A percentile compares a stretch with the other conserved stretches of the same genome.
These are phyloP conservation scores for Aelia acuminata DNA, from an alignment of 2,888 invertebrate genomes.

Conservation along the genomic window DNA sequence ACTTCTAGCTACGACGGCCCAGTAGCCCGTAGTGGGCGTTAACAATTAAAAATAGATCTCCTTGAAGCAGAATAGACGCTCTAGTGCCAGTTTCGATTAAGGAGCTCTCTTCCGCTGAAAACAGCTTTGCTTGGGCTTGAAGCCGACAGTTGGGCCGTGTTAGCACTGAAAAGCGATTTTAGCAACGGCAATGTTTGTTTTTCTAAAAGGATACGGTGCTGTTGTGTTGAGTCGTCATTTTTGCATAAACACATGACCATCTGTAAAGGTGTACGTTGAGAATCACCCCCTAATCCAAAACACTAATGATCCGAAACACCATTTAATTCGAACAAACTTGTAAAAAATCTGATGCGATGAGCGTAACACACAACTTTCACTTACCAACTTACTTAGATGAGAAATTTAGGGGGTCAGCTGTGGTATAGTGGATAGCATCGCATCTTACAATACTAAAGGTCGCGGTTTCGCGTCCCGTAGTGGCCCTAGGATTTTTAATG, in stretches of 20 bases:
- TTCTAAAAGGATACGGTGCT: background rate
- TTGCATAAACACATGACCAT: background rate
- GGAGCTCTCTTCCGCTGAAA: background rate
- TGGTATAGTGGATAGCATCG: no score
- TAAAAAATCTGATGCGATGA: no score
- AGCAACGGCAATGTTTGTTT: constrained; percentile 7
- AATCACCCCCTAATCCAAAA: no score
- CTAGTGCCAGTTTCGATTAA: constrained; percentile 9
- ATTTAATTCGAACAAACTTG: no score
- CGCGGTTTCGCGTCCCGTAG: no score
- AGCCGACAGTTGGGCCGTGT: constrained; percentile 9
- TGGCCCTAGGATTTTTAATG: no score
- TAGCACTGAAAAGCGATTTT: constrained; percentile 29
- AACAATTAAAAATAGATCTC: constrained; percentile 1
- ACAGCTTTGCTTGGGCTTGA: background rate
- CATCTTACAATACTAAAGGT: no score
- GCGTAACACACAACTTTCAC: no score
- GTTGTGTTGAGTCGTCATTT: background rate
- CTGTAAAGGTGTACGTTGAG: no score
- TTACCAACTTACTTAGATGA: no score
- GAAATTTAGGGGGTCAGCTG: no score
- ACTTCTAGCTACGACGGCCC: background rate
- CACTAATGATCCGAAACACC: no score
- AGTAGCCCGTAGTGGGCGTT: constrained; percentile 1
- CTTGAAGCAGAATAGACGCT: background rate